Base-by-base conservation (phyloP, 2,888 invertebrate species). In the Gryllus longicercus region DNA sequence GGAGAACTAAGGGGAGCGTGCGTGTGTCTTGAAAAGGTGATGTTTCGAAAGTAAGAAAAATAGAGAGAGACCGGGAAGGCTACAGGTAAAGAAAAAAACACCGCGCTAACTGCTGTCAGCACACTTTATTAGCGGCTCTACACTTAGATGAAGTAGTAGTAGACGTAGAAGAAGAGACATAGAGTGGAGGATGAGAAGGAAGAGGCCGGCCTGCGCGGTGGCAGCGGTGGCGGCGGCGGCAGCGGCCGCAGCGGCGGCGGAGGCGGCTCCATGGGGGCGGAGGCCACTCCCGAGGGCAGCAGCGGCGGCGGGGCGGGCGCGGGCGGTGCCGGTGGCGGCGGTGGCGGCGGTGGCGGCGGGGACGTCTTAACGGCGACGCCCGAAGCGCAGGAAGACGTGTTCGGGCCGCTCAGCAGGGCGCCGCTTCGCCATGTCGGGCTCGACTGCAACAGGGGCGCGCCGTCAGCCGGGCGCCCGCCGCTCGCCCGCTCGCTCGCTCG, bases 31-130 rank as follows among this genome's bases (percentile, higher is more conserved):
- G 5, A 5, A 38, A 38, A 8, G 38, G 38, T 38, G 63, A 63
- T 63, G 63, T 63, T 63, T 18, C 16, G 16, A 63, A n/a, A 63
- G 4, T 12, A 63, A 63, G 63, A 63, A 1, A 18, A 11, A 8
- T 11, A 63, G 63, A 63, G n/a, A n/a, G 14, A 63, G 63, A n/a
- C 14, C n/a, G 63, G n/a, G 63, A 63, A n/a, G 63, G 63, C 63
- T 14, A n/a, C 14, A 18, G 63, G n/a, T 4, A 16, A n/a, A n/a
- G 63, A 12, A 63, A 11, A n/a, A 63, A 63, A 63, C 63, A 63
- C 63, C 63, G 63, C 63, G n/a, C 63, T 63, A 63, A 63, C 63
- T 63, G 63, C 63, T 63, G 63, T 63, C 63, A 63, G 63, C 63
- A 63, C 63, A 63, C 63, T 63, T 63, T 63, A 63, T 63, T 63